Evolutionary conservation across 2,113 vertebrate species (phyloP).

Genomic region (Asarcornis scutulata): DNA sequence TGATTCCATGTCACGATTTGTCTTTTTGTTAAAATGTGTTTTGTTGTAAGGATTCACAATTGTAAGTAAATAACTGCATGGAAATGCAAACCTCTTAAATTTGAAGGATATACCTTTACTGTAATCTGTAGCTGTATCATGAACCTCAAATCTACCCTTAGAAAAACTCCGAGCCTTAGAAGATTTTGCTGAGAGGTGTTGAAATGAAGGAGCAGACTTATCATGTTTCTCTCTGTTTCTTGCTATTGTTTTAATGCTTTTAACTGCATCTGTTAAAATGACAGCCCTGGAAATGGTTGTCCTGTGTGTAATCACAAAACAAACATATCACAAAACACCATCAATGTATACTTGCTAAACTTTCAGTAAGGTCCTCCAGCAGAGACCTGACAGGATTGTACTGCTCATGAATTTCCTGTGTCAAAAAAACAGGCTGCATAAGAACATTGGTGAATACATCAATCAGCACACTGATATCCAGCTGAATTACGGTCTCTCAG

Average conservation of each 20-base stretch:
- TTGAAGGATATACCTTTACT: neutral
- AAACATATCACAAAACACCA: neutral
- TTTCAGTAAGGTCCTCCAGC: neutral
- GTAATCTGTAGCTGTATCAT: neutral
- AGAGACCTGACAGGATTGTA: neutral
- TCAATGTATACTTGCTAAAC: neutral
- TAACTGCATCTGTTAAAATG: neutral
- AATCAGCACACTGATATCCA: neutral
- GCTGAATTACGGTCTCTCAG: neutral
- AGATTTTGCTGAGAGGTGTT: neutral
- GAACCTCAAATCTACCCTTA: neutral
- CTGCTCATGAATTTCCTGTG: neutral
- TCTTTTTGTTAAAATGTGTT: neutral
- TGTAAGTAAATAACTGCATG: accelerated
- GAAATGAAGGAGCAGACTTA: neutral
- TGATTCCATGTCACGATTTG: neutral
- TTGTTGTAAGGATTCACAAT: neutral
- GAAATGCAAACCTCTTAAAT: neutral
- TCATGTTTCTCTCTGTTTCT: neutral
- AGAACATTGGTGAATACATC: neutral
- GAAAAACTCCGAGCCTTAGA: neutral
- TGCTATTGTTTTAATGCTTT: neutral
- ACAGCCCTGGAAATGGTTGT: neutral
- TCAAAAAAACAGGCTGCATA: neutral
- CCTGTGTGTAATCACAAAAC: neutral